Evolutionary conservation across 2,113 vertebrate genomes (phyloP).

Genomic region (Dendrocopos noguchii): DNA sequence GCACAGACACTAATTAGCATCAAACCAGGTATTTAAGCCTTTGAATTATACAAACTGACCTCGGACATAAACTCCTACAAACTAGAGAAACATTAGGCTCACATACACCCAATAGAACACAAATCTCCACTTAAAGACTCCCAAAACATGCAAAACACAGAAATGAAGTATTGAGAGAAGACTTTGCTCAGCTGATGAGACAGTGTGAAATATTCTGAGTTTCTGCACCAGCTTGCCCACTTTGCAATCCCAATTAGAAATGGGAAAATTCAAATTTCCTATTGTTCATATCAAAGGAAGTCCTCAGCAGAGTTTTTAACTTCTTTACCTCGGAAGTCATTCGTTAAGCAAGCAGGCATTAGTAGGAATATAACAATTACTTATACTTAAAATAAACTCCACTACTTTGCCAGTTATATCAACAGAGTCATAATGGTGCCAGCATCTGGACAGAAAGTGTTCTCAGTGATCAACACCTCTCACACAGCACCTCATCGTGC

Average conservation of each 20-base stretch:
- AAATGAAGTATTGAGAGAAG: background rate
- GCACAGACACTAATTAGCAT: background rate
- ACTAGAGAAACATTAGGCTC: background rate
- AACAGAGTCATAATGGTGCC: background rate
- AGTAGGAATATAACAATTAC: background rate
- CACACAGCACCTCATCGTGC: slow-evolving; percentile 23
- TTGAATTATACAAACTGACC: background rate
- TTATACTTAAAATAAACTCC: background rate
- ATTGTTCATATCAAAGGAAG: background rate
- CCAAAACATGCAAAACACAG: background rate
- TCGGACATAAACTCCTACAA: background rate
- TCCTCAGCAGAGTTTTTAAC: background rate
- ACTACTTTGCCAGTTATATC: background rate
- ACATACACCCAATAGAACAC: background rate
- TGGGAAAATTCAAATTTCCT: background rate
- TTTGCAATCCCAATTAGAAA: background rate
- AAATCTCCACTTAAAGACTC: background rate
- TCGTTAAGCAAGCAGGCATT: background rate
- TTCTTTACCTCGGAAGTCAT: background rate
- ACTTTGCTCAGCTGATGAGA: background rate
- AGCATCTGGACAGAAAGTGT: background rate
- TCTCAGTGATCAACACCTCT: slow-evolving; percentile 37
- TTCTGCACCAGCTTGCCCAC: background rate
- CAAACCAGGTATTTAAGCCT: background rate
- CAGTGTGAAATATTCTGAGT: background rate